Evolutionary conservation across 64 coral and sea anemone genomes (phyloP).

Genomic region (Stichodactyla mertensii): DNA sequence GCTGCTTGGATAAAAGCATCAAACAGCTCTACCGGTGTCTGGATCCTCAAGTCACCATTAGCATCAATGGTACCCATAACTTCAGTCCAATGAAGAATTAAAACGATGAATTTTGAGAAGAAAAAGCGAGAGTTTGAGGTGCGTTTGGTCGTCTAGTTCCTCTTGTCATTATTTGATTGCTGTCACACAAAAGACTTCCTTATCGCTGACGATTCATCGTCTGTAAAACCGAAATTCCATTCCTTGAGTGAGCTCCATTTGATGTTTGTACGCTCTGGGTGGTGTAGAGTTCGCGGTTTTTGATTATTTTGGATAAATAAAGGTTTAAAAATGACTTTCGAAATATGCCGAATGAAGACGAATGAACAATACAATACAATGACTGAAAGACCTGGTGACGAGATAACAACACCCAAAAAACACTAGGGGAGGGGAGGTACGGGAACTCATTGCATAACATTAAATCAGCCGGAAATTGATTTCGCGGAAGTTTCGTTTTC

Average conservation of each 20-base stretch:
- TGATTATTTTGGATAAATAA: not conserved
- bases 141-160: not conserved
- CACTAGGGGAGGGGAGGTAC: not conserved
- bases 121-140: not conserved
- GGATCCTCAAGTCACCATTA: slow-evolving; percentile 10
- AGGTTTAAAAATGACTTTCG: slow-evolving; percentile 8
- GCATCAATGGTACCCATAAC: not conserved
- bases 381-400: not conserved
- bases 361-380: not conserved
- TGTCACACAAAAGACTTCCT: not conserved
- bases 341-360: not conserved
- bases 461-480: too few species aligned
- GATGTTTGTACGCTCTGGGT: not conserved
- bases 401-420: slow-evolving; percentile 3
- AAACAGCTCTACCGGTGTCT: slow-evolving; percentile 65
- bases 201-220: not conserved
- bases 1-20: slow-evolving; percentile 62
- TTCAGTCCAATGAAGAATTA: not conserved
- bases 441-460: not conserved
- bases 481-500: too few species aligned
- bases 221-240: not conserved
- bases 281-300: not conserved
- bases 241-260: not conserved
- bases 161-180: not conserved
- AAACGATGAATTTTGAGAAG: not conserved